A percentile compares a stretch with the other conserved stretches of the same genome.
Conservation (phyloP, 2,888 invertebrate species). For the Acleris emargana region DNA sequence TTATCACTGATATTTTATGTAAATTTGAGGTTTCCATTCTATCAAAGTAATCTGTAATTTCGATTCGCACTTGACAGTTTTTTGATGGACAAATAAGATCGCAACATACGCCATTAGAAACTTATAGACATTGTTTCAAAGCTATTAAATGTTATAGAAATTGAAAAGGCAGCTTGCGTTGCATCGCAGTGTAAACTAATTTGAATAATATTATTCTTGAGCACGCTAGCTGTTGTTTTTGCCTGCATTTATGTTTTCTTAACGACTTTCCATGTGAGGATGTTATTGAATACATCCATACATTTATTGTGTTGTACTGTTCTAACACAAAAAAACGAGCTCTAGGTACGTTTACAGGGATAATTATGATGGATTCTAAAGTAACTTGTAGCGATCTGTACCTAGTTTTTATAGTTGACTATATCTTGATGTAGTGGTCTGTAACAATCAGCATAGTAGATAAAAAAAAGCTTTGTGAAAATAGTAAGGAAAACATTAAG, state of each 20-base stretch:
- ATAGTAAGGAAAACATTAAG: too few species aligned
- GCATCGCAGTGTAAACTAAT: conserved; percentile 16
- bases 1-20: too few species aligned
- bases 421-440: too few species aligned
- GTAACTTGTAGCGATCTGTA: too few species aligned
- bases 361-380: too few species aligned
- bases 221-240: conserved; percentile 35
- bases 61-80: background rate
- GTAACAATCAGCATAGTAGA: too few species aligned
- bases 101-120: background rate
- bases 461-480: too few species aligned
- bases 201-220: conserved; percentile 34
- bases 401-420: too few species aligned
- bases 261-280: conserved; percentile 29
- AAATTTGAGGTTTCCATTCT: too few species aligned
- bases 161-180: conserved; percentile 21
- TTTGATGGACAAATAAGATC: background rate
- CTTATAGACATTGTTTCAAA: background rate
- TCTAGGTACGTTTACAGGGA: too few species aligned
- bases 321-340: too few species aligned
- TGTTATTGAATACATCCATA: conserved; percentile 18
- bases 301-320: background rate
- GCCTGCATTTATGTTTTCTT: conserved; percentile 30
- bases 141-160: conserved; percentile 21
- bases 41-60: too few species aligned